Percentiles rank a stretch among this genome's conserved stretches.
Conservation (phyloP, 1,140 invertebrate species). For the Samia ricini region DNA sequence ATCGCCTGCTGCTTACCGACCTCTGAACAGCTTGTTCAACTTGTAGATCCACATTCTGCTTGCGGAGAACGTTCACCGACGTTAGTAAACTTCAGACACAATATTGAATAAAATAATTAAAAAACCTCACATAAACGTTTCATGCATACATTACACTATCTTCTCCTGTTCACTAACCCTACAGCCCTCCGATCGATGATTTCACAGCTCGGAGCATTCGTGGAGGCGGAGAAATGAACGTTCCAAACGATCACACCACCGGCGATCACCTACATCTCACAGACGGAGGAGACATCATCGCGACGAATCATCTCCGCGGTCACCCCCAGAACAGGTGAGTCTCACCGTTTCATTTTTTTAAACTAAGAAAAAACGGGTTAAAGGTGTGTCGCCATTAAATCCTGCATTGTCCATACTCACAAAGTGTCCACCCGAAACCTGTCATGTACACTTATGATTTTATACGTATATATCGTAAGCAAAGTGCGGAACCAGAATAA, state of each 20-base stretch:
- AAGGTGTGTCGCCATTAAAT: slow-evolving; percentile 45
- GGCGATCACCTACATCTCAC: slow-evolving; percentile 79
- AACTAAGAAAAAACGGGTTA: slow-evolving; percentile 50
- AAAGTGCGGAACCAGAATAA: slow-evolving; percentile 65
- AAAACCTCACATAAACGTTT: slow-evolving; percentile 57
- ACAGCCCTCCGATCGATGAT: slow-evolving; percentile 68
- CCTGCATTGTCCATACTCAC: slow-evolving; percentile 48
- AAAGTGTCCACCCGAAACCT: slow-evolving; percentile 65
- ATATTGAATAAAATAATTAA: slow-evolving; percentile 17
- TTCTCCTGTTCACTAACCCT: slow-evolving; percentile 63
- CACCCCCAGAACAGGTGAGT: slow-evolving; percentile 73
- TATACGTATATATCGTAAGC: slow-evolving; percentile 41
- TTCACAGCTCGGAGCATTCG: slow-evolving; percentile 80
- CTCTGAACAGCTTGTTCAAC: slow-evolving; percentile 51
- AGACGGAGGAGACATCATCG: slow-evolving; percentile 79
- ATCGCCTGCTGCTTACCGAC: slow-evolving; percentile 63
- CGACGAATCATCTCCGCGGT: slow-evolving; percentile 76
- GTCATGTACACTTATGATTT: slow-evolving; percentile 28
- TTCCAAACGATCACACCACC: slow-evolving; percentile 80
- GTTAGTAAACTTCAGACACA: slow-evolving; percentile 59
- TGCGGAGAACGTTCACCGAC: slow-evolving; percentile 52
- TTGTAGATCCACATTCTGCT: slow-evolving; percentile 52
- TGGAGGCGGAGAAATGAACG: slow-evolving; percentile 80
- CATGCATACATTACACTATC: slow-evolving; percentile 34
- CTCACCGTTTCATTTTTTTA: slow-evolving; percentile 44